Evolutionary conservation across 1,140 invertebrate genomes (phyloP).

Genomic region (Drosophila nasuta): DNA sequence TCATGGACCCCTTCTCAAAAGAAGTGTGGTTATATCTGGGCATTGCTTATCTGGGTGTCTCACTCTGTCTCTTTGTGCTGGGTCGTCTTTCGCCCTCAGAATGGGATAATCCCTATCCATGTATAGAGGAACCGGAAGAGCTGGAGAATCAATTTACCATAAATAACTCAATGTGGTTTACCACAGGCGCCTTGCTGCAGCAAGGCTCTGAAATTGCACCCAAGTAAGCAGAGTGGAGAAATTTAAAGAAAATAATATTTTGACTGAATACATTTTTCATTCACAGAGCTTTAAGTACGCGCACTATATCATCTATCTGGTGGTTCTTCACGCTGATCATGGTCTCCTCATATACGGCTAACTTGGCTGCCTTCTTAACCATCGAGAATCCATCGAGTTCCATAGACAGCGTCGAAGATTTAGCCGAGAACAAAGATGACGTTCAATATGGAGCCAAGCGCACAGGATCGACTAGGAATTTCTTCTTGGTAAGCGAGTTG

Average conservation of each 20-base stretch:
- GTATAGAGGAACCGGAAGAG: constrained; percentile 90
- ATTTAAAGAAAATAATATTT: neutral
- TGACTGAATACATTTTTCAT: neutral
- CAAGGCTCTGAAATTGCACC: constrained; percentile 94
- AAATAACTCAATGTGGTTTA: constrained; percentile 94
- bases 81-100: constrained; percentile 92
- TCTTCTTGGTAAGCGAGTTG: constrained; percentile 89
- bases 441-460: constrained; percentile 96
- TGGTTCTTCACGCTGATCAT: constrained; percentile 98
- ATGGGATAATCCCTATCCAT: constrained; percentile 94
- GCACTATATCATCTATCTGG: constrained; percentile 93
- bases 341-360: constrained; percentile 98
- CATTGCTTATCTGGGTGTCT: constrained; percentile 91
- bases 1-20: constrained; percentile 94
- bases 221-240: constrained; percentile 86
- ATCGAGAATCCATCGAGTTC: constrained; percentile 92
- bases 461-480: constrained; percentile 92
- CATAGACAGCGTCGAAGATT: constrained; percentile 93
- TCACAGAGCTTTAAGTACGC: constrained; percentile 90
- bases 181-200: constrained; percentile 92
- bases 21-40: constrained; percentile 93
- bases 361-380: constrained; percentile 97
- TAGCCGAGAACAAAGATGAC: constrained; percentile 89
- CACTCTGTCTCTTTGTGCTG: constrained; percentile 91
- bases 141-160: constrained; percentile 94